phyloP scores from a whole-genome alignment of 2,113 vertebrate species.

The Hystrix cristata region DNA sequence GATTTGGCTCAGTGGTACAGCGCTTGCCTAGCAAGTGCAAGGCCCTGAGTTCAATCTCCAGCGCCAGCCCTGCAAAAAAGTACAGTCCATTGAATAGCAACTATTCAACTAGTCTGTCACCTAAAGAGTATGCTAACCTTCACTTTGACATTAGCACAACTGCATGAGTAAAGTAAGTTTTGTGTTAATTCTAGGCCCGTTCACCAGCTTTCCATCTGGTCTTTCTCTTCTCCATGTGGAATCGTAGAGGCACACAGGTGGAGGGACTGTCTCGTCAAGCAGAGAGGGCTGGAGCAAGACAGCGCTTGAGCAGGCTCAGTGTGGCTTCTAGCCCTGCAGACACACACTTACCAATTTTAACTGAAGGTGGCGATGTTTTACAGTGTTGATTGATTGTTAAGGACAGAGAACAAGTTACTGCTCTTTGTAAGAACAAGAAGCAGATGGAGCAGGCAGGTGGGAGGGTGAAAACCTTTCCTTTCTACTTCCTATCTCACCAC shows the following conservation, averaged over 20 bases:
- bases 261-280: not conserved
- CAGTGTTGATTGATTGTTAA: not conserved
- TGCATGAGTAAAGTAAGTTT: slow-evolving; percentile 31
- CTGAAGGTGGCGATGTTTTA: slow-evolving; percentile 78
- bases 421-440: not conserved
- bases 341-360: not conserved
- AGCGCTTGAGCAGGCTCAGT: not conserved
- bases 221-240: not conserved
- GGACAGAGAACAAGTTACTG: not conserved
- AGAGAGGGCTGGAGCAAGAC: not conserved
- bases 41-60: no score
- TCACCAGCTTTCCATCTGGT: not conserved
- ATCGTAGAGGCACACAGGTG: not conserved
- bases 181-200: slow-evolving; percentile 23
- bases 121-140: slow-evolving; percentile 72
- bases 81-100: not conserved
- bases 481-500: not conserved
- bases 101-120: slow-evolving; percentile 34
- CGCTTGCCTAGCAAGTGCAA: no score
- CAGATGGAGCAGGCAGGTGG: not conserved
- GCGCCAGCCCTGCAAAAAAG: not conserved
- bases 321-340: not conserved
- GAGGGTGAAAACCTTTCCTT: not conserved
- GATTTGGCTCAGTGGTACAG: no score
- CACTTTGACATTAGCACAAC: slow-evolving; percentile 58